Conservation (phyloP, 2,888 invertebrate genomes). For the Hybos culiciformis region DNA sequence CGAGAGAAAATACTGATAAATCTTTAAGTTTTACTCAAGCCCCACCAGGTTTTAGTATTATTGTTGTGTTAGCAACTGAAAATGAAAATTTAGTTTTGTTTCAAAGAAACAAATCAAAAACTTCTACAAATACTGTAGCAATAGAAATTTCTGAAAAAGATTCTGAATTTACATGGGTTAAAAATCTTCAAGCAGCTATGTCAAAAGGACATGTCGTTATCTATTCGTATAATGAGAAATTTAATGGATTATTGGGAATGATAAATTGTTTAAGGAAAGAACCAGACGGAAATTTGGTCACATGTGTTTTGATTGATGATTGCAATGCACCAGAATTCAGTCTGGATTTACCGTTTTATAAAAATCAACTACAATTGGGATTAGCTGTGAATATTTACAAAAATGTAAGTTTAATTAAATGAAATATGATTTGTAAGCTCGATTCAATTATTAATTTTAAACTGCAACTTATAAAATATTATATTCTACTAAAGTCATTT, state of each 20-base stretch:
- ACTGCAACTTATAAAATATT: too few relatives aligned
- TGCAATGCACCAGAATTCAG: constrained; percentile 51
- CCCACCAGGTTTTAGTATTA: constrained; percentile 22
- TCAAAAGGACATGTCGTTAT: constrained; percentile 39
- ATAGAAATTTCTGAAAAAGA: constrained; percentile 24
- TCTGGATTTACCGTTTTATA: constrained; percentile 48
- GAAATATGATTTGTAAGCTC: too few relatives aligned
- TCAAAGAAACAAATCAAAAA: constrained; percentile 21
- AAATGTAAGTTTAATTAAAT: constrained; percentile 33
- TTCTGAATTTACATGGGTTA: constrained; percentile 26
- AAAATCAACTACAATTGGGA: constrained; percentile 52
- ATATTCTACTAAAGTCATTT: too few relatives aligned
- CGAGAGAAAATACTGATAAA: constrained; percentile 42
- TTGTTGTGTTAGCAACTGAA: constrained; percentile 25
- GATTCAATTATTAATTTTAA: too few relatives aligned
- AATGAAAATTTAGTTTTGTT: constrained; percentile 26
- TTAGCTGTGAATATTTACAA: constrained; percentile 66
- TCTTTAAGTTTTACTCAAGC: constrained; percentile 30
- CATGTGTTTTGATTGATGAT: constrained; percentile 50
- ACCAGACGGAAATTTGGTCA: constrained; percentile 51
- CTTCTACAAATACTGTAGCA: constrained; percentile 16
- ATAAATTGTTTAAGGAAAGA: constrained; percentile 76
- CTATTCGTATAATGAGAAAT: constrained; percentile 49
- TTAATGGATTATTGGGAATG: constrained; percentile 76
- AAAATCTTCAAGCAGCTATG: constrained; percentile 23